A percentile compares a stretch with the other conserved stretches of the same genome.
Conservation (phyloP, 2,113 vertebrate species). For the Callaeas wilsoni region DNA sequence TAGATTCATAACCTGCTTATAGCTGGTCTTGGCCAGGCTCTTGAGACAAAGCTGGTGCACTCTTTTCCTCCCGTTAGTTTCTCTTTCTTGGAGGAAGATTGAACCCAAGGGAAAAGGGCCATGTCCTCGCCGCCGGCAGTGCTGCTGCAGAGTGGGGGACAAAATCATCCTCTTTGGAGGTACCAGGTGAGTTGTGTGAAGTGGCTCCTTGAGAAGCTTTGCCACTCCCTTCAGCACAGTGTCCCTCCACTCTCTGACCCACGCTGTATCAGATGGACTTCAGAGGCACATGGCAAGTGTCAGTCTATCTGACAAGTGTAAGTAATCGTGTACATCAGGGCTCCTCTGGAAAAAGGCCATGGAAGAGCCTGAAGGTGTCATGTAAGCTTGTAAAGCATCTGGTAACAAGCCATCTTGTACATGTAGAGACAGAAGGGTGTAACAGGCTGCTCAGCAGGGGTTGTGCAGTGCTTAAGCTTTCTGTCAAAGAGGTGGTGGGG, state of each 20-base stretch:
- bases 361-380: not conserved
- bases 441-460: not conserved
- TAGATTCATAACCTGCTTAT: not conserved
- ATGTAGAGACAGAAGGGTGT: not conserved
- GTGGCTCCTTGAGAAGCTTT: not conserved
- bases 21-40: not conserved
- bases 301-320: not conserved
- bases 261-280: not conserved
- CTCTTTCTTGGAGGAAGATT: slow-evolving; percentile 89
- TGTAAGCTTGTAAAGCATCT: not conserved
- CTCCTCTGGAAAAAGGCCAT: not conserved
- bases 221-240: not conserved
- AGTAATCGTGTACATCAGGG: not conserved
- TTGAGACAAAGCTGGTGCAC: not conserved
- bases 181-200: slow-evolving; percentile 82
- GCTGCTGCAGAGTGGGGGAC: slow-evolving; percentile 97
- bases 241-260: fast-evolving
- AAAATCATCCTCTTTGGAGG: slow-evolving; percentile 97
- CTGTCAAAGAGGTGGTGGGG: not conserved
- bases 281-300: not conserved
- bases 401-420: not conserved
- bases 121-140: slow-evolving; percentile 91
- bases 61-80: slow-evolving; percentile 49
- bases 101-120: slow-evolving; percentile 95
- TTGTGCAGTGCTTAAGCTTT: not conserved